Conservation (phyloP, 1,140 invertebrate species). For the Diabrotica virgifera region DNA sequence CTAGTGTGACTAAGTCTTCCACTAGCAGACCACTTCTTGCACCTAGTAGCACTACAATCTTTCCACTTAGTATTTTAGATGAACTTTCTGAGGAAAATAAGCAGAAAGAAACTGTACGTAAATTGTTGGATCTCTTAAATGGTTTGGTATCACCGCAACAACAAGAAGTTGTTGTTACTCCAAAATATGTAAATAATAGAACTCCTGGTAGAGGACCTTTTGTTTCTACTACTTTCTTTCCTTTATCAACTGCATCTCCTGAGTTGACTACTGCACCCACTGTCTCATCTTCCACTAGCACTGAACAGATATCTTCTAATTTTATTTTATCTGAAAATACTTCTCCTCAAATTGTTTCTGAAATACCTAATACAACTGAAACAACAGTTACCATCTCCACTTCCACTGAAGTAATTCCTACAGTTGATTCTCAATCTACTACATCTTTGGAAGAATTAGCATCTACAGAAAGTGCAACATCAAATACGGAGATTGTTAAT, state of each 20-base stretch:
- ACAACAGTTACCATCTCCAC: slow-evolving; percentile 15
- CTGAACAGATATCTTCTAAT: neutral
- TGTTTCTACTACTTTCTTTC: slow-evolving; percentile 19
- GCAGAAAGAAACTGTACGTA: slow-evolving; percentile 40
- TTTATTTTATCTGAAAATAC: neutral
- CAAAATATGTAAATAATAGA: slow-evolving; percentile 30
- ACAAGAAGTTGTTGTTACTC: slow-evolving; percentile 36
- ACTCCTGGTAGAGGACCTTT: slow-evolving; percentile 16
- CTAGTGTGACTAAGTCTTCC: slow-evolving; percentile 34
- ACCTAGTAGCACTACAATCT: slow-evolving; percentile 35
- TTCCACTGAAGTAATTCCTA: slow-evolving; percentile 7
- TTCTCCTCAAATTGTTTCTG: neutral
- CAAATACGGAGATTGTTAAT: neutral
- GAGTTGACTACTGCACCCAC: neutral
- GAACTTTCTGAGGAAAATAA: slow-evolving; percentile 37
- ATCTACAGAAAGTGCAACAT: neutral
- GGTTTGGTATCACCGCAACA: slow-evolving; percentile 32
- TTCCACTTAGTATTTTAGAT: slow-evolving; percentile 36
- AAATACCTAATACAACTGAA: slow-evolving; percentile 12
- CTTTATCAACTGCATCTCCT: slow-evolving; percentile 11
- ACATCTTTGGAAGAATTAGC: slow-evolving; percentile 20
- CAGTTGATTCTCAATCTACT: slow-evolving; percentile 26
- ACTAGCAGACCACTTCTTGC: slow-evolving; percentile 24
- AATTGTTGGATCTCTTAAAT: slow-evolving; percentile 40
- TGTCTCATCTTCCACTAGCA: slow-evolving; percentile 6